Percentiles rank a stretch among this genome's conserved stretches.
Evolutionary conservation across 2,113 vertebrate genomes (phyloP).

Genomic region (Pan troglodytes): NHGRI_mPanTro3-v2.1_pri NC_072407.2:131202501-131203000

Average conservation of each 20-base stretch:
- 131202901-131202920: neutral
- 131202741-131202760: neutral
- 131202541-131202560: neutral
- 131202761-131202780: neutral
- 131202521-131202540: neutral
- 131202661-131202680: neutral
- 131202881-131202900: neutral
- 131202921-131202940: conserved; percentile 32
- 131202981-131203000: neutral
- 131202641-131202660: neutral
- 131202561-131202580: neutral
- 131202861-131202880: neutral
- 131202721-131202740: neutral
- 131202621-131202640: neutral
- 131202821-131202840: neutral
- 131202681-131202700: neutral
- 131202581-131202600: neutral
- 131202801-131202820: neutral
- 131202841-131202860: neutral
- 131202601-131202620: neutral
- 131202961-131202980: neutral
- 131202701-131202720: neutral
- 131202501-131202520: neutral
- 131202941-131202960: neutral
- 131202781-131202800: neutral